Base-by-base conservation (phyloP, 2,113 vertebrate genomes). In the Pontoporia blainvillei region DNA sequence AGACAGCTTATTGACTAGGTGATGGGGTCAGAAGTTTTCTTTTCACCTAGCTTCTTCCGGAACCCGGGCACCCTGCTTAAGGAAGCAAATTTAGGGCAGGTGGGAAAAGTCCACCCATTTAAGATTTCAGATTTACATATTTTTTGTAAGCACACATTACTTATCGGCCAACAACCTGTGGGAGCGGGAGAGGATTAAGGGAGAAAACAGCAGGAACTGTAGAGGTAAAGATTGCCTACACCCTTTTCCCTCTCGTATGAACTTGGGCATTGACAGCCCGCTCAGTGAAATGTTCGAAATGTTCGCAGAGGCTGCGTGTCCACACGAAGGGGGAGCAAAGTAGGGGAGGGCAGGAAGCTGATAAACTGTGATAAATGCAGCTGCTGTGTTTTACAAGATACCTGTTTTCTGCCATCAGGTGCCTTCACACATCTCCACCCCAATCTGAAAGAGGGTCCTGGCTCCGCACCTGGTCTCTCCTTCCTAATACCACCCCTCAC, bases 1-100 rank as follows among this genome's bases (percentile, higher is more conserved):
- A 18, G 61, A 75, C 88, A 95, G 7, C 75, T 34, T 83, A 95
- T 73, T 96, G 89, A 61, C 12, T 29, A 20, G 52, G 93, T 0
- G 6, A 90, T 18, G 15, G 52, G 97, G 54, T 96, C 93, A 96
- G n/a, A 36, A 75, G 97, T 97, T 97, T 94, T 72, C 8, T 97
- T 97, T 94, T 72, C 8, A 52, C 96, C 97, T 82, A 3, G 17
- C 46, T 7, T 67, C 29, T 73, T 85, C 5, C 36, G 83, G 75
- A 90, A 52, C 21, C 6, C 0, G 49, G 49, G 67, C 6, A 0
- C 5, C 31, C 62, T 29, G 27, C 67, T 49, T 9, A 31, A 71
- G 96, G 36, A 8, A 21, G 89, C 66, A 73, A 46, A 44, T 1
- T 64, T 67, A 36, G 21, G 11, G 15, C 83, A 92, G 52, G 36